Base-by-base conservation (phyloP, 2,113 vertebrate species). In the Synchiropus splendidus region DNA sequence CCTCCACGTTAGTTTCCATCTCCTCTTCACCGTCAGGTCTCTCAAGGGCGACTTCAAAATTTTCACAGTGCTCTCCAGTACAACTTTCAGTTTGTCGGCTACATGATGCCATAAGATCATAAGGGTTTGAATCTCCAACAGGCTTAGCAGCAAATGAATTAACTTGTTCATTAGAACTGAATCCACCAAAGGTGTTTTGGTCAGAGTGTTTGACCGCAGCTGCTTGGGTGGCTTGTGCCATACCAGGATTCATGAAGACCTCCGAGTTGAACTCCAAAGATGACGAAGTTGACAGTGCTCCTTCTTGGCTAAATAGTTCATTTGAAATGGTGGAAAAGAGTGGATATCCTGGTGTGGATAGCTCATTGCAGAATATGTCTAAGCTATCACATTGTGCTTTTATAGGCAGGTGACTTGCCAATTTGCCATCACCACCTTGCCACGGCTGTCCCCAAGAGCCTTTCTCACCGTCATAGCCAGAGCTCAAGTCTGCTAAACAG, bases 221-320 rank as follows among this genome's bases (percentile, higher is more conserved):
- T 8, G 21, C 21, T 27, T 27, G 8, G 21, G 21, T 27, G 4
- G 4, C 21, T 27, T 4, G 8, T 27, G 21, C 21, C 8, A n/a
- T 8, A 27, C 21, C 21, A 27, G 21, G 8, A 8, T 27, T 27
- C 4, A 27, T 27, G 21, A 27, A 27, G 4, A 5, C 67, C 67
- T 84, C 79, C 0, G 81, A 81, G 51, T 71, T 84, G 47, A 70
- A 58, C 3, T 72, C 77, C 40, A 77, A 57, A 71, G 59, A 58
- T 10, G 60, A 58, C 45, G 61, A 27, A 27, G 50, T 42, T 42
- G 72, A 42, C 9, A 72, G 47, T 45, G 39, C 60, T 68, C 67
- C 62, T 42, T 80, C 72, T 54, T 75, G 64, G 37, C 61, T 65
- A 42, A 71, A 42, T n/a, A 76, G 67, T 43, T 78, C 42, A 42